Percentiles rank a stretch among this genome's conserved stretches.
These are phyloP conservation scores for Phytoseiulus persimilis DNA, from an alignment of 2,888 invertebrate genomes.

Conservation along the genomic window DNA sequence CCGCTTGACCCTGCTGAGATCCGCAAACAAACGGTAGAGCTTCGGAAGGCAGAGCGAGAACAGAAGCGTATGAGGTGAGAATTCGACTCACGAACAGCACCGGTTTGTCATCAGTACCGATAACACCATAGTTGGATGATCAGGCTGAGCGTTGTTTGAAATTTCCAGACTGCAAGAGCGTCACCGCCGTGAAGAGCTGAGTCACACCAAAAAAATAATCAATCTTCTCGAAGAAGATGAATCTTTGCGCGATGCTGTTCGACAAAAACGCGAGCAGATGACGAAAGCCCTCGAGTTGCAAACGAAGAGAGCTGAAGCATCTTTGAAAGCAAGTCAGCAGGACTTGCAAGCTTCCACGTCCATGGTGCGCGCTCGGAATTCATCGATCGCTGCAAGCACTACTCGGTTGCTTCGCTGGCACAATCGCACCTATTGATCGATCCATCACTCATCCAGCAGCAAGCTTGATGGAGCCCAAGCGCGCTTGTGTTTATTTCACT, in stretches of 20 bases:
- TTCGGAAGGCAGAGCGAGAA: neutral
- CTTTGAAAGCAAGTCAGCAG: neutral
- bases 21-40: neutral
- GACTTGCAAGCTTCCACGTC: neutral
- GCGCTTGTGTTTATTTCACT: no score
- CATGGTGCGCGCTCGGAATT: neutral
- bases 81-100: neutral
- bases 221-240: neutral
- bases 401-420: no score
- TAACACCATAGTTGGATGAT: no score
- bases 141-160: no score
- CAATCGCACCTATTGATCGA: neutral
- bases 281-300: neutral
- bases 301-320: neutral
- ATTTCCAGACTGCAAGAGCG: neutral
- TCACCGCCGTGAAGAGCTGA: neutral
- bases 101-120: no score
- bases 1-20: neutral
- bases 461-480: no score
- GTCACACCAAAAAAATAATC: neutral
- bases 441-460: neutral
- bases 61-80: neutral
- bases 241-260: neutral
- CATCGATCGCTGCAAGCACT: neutral
- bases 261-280: neutral